These are phyloP conservation scores for Drosophila neocordata DNA, from an alignment of 1,140 invertebrate genomes.

Conservation along the genomic window DNA sequence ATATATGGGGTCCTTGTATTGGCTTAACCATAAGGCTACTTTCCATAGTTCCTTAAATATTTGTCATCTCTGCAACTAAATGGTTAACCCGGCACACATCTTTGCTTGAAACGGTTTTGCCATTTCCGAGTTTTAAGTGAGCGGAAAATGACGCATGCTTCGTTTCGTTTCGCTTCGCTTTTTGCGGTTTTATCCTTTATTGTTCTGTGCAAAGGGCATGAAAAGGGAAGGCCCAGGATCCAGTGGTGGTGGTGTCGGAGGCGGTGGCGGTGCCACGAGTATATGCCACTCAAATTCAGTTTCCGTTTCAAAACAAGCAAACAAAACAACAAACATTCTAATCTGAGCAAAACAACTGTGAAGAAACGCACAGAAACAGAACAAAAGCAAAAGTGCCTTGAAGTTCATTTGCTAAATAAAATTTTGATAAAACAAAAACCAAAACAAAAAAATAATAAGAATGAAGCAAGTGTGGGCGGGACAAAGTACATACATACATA, in stretches of 20 bases:
- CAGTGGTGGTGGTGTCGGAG: conserved; percentile 1
- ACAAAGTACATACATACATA: not conserved
- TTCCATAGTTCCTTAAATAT: conserved; percentile 10
- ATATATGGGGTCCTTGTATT: not conserved
- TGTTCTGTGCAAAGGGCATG: conserved; percentile 36
- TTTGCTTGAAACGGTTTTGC: not conserved
- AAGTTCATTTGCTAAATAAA: conserved; percentile 60
- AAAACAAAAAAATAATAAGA: not conserved
- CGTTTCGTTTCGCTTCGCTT: conserved; percentile 47
- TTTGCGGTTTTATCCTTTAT: conserved; percentile 57
- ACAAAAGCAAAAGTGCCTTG: conserved; percentile 53
- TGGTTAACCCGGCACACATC: conserved; percentile 4
- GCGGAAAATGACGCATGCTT: conserved; percentile 55
- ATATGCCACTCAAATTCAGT: conserved; percentile 49
- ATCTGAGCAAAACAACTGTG: conserved; percentile 22
- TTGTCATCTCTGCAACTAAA: conserved; percentile 7
- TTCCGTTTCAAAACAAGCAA: conserved; percentile 49
- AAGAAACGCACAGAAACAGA: conserved; percentile 19
- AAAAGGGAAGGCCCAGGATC: not conserved
- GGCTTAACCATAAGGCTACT: conserved; percentile 4
- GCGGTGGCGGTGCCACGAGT: conserved; percentile 21
- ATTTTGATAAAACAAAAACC: conserved; percentile 41
- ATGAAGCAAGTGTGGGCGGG: not conserved
- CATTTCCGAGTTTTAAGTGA: conserved; percentile 44
- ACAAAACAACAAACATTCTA: conserved; percentile 47